Evolutionary conservation across 1,140 invertebrate genomes (phyloP).

Genomic region (Marisa cornuarietis): DNA sequence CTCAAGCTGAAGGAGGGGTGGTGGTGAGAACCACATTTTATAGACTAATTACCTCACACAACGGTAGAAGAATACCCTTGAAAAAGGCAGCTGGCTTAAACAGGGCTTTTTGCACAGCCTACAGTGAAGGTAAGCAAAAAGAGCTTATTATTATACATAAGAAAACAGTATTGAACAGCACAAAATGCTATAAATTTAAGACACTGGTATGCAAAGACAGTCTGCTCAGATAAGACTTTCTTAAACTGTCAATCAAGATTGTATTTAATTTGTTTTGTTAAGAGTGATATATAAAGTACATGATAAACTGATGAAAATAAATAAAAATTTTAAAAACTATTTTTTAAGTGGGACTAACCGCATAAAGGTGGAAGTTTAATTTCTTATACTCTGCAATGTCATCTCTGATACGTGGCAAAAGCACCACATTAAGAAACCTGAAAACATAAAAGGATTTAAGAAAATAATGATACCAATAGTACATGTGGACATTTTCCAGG

Average conservation of each 20-base stretch:
- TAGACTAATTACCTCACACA: conserved; percentile 79
- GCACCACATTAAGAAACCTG: conserved; percentile 90
- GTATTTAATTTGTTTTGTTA: no score
- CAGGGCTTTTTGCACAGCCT: conserved; percentile 88
- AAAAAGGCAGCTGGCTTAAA: conserved; percentile 99
- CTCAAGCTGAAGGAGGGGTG: no score
- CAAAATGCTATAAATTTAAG: no score
- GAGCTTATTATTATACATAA: neutral
- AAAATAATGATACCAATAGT: neutral
- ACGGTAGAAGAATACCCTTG: conserved; percentile 93
- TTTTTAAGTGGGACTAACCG: conserved; percentile 63
- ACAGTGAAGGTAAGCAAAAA: conserved; percentile 30
- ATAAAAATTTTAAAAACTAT: neutral
- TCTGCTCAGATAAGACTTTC: no score
- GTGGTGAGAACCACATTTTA: neutral
- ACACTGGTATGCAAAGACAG: no score
- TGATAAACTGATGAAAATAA: neutral
- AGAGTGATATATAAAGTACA: no score
- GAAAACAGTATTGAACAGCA: conserved; percentile 11
- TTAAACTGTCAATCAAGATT: no score
- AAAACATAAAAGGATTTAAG: conserved; percentile 30
- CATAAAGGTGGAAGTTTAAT: conserved; percentile 96
- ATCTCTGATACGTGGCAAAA: conserved; percentile 92
- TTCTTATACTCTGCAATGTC: conserved; percentile 95
- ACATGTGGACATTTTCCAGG: no score